Conservation (phyloP, 1,140 invertebrate genomes). For the Trinorchestia longiramus region DNA sequence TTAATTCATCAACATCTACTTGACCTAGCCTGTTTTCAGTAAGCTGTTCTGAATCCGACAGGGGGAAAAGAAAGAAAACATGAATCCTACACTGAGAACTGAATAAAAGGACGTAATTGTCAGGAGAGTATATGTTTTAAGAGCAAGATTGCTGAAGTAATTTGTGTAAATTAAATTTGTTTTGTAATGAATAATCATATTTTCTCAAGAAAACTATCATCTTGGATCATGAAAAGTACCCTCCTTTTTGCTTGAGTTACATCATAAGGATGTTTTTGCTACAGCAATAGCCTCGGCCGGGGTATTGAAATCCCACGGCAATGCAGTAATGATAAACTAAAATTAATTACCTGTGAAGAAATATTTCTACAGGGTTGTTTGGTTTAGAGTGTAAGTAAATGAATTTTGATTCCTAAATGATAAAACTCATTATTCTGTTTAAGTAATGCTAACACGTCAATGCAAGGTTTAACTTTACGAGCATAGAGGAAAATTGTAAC, state of each 20-base stretch:
- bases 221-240: background rate
- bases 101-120: background rate
- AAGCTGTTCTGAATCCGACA: background rate
- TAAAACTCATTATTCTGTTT: background rate
- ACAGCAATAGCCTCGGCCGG: background rate
- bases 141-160: too few species aligned
- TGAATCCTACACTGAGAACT: background rate
- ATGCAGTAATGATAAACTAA: background rate
- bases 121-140: too few species aligned
- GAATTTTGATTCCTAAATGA: background rate
- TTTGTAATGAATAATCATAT: too few species aligned
- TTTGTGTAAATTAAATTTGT: too few species aligned
- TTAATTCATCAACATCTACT: background rate
- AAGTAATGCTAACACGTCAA: background rate
- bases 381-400: background rate
- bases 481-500: background rate
- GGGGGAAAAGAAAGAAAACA: background rate
- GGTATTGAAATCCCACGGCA: background rate
- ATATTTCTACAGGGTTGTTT: background rate
- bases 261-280: too few species aligned
- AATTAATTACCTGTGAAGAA: background rate
- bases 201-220: too few species aligned
- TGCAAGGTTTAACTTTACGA: background rate
- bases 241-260: background rate
- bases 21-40: background rate